phyloP scores from a whole-genome alignment of 2,888 invertebrate species.

The Caenorhabditis angaria region DNA sequence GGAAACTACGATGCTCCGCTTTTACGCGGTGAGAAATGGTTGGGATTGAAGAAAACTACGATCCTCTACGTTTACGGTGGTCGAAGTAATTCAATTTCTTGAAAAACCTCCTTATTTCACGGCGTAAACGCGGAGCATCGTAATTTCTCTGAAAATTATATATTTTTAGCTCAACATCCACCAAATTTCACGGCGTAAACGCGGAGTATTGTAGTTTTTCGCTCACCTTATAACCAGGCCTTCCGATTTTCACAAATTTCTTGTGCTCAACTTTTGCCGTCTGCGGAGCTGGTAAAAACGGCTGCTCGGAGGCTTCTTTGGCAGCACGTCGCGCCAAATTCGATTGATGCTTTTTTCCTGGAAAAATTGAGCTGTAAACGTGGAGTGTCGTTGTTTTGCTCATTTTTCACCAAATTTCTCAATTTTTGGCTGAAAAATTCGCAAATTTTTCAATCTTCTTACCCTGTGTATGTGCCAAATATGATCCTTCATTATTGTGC shows the following conservation, averaged over 20 bases:
- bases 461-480: conserved; percentile 97
- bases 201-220: background rate
- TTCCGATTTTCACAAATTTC: conserved; percentile 98
- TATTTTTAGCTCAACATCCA: background rate
- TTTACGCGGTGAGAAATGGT: too few species aligned
- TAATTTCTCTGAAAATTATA: background rate
- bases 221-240: conserved; percentile 86
- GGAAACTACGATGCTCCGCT: too few species aligned
- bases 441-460: background rate
- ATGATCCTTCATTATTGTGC: conserved; percentile 92
- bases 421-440: background rate
- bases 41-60: too few species aligned
- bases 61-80: too few species aligned
- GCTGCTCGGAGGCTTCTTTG: conserved; percentile 87
- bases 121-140: background rate
- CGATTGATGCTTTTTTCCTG: conserved; percentile 93
- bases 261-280: conserved; percentile 91
- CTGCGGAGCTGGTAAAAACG: conserved; percentile 77
- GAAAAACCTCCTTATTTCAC: background rate
- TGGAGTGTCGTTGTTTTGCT: background rate
- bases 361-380: too few species aligned
- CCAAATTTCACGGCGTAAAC: background rate
- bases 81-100: too few species aligned
- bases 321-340: conserved; percentile 96
- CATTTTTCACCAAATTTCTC: background rate